Base-by-base conservation (phyloP, 2,888 invertebrate species). In the Drosophila villosipedis region DNA sequence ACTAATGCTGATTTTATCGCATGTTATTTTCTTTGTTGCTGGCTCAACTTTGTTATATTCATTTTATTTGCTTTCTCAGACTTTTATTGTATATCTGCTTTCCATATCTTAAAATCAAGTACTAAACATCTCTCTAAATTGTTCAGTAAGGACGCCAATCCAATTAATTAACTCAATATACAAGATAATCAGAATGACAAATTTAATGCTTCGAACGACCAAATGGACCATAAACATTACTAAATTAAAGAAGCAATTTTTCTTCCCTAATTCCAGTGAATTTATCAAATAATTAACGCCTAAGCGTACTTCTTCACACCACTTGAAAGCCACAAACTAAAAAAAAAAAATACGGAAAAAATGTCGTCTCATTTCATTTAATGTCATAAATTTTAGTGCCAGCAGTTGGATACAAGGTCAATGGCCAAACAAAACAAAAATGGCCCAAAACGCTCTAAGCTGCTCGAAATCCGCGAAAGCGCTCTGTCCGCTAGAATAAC, bases 231-330 rank as follows among this genome's bases (percentile, higher is more conserved):
- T 12, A 9, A 14, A 53, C 30, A 64, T 50, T 65, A 37, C 3
- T 30, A 53, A 61, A 59, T 68, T 63, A 25, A 66, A 66, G 19
- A 35, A 33, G 43, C 43, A 6, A 43, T 12, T 37, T 39, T 62
- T 49, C 43, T 28, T 5, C 30, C 60, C 63, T 61, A 73, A 72
- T 69, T 63, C 22, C 16, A n/a, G 16, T 31, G 64, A 83, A 82
- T 84, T 81, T 60, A 87, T 73, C 74, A 77, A 73, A 71, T 73
- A 73, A 75, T 85, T 85, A 85, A 68, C 89, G 73, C 65, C 77
- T 53, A 55, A 73, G 49, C 39, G 57, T 37, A 30, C 31, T 63
- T 43, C 14, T 54, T 54, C 9, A 14, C 41, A 33, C 41, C 31
- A 68, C 50, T 68, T 57, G 25, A 52, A 68, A 58, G 57, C 58